Percentiles rank a stretch among this genome's conserved stretches.
Conservation (phyloP, 2,113 vertebrate species). For the Tachysurus fulvidraco region DNA sequence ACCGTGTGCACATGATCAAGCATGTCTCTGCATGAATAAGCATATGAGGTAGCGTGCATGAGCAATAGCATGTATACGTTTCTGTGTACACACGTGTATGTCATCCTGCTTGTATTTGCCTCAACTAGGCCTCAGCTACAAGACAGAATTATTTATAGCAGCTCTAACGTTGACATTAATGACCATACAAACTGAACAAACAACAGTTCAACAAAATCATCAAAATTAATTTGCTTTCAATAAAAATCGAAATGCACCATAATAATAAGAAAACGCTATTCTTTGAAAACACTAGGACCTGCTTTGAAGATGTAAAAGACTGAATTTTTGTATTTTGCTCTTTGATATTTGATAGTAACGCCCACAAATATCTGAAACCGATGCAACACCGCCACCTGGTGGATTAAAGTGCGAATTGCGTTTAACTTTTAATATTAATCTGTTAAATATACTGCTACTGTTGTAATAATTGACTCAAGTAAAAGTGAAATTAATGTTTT, state of each 20-base stretch:
- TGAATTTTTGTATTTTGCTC: neutral
- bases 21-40: slow-evolving; percentile 37
- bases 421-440: neutral
- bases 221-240: neutral
- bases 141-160: neutral
- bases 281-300: neutral
- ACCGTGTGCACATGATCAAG: slow-evolving; percentile 20
- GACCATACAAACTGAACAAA: too few relatives aligned
- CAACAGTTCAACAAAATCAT: slow-evolving; percentile 47
- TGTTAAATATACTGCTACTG: neutral
- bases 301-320: neutral
- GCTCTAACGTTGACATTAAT: neutral
- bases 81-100: slow-evolving; percentile 53
- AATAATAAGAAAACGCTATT: neutral
- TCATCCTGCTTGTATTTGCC: neutral
- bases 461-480: neutral
- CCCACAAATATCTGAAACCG: neutral
- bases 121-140: neutral
- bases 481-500: neutral
- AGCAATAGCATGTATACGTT: slow-evolving; percentile 30
- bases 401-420: neutral
- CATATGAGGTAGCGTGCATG: slow-evolving; percentile 17
- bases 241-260: neutral
- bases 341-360: neutral
- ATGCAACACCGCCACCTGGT: slow-evolving; percentile 35